Evolutionary conservation across 2,888 invertebrate species (phyloP).

Genomic region (Vesta saturnalis): DNA sequence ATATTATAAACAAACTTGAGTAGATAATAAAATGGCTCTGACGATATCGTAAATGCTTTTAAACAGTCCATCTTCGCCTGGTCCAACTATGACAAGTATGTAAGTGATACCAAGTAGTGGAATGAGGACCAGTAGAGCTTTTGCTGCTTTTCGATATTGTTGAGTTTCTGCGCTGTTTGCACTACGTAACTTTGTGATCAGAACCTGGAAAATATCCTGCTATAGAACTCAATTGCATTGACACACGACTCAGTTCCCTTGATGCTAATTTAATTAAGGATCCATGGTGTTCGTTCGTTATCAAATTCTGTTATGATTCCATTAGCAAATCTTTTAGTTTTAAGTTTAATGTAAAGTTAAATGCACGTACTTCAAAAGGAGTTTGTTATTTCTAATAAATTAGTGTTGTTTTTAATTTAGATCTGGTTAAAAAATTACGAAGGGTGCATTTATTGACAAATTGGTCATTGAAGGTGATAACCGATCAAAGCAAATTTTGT

Average conservation of each 20-base stretch:
- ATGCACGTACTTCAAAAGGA: too few relatives aligned
- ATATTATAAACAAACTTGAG: constrained; percentile 73
- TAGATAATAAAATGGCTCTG: constrained; percentile 83
- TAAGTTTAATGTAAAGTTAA: too few relatives aligned
- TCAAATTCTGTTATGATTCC: constrained; percentile 23
- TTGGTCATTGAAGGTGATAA: too few relatives aligned
- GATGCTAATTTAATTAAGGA: constrained; percentile 19
- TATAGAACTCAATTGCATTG: constrained; percentile 49
- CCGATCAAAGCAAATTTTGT: too few relatives aligned
- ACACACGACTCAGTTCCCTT: constrained; percentile 22
- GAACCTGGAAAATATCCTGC: constrained; percentile 69
- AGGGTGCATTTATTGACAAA: too few relatives aligned
- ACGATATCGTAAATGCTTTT: constrained; percentile 79
- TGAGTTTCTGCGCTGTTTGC: constrained; percentile 88
- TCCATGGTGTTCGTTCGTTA: constrained; percentile 15
- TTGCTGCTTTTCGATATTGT: constrained; percentile 87
- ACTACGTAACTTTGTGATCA: constrained; percentile 90
- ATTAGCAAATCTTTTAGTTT: constrained; percentile 12
- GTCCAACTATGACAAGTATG: constrained; percentile 82
- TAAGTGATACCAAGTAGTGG: constrained; percentile 91
- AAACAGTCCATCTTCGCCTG: constrained; percentile 75
- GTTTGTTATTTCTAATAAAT: too few relatives aligned
- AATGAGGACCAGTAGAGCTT: constrained; percentile 87
- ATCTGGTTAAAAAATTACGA: too few relatives aligned
- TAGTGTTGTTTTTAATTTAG: too few relatives aligned